Conservation (phyloP, 2,113 vertebrate genomes). For the Litocranius walleri region DNA sequence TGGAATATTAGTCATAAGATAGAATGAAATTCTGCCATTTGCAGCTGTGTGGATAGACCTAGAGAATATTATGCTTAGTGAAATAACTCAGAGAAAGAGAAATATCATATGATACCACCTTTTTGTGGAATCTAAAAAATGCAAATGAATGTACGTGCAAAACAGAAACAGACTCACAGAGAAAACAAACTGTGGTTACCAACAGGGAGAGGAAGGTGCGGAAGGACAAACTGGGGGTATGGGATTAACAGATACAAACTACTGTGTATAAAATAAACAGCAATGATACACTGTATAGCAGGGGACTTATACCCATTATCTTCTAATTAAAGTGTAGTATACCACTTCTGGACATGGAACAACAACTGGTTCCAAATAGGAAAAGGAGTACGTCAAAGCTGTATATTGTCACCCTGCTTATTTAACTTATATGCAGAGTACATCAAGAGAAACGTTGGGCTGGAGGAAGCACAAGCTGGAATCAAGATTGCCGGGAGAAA, state of each 20-base stretch:
- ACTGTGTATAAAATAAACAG: neutral
- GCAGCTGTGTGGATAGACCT: neutral
- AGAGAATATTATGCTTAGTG: neutral
- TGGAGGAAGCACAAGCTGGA: too few species aligned
- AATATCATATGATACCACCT: neutral
- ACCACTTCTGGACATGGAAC: neutral
- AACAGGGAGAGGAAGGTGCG: neutral
- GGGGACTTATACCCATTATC: neutral
- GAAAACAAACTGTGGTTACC: neutral
- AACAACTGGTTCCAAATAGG: too few species aligned
- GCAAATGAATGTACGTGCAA: neutral
- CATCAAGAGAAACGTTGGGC: too few species aligned
- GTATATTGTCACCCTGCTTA: too few species aligned
- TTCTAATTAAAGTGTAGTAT: neutral
- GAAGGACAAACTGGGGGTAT: neutral
- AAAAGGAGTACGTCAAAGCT: too few species aligned
- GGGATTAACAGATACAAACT: neutral
- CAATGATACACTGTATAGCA: neutral
- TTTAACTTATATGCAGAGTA: too few species aligned
- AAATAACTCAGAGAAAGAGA: neutral
- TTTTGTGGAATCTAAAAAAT: neutral
- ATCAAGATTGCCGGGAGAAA: too few species aligned
- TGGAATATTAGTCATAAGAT: neutral
- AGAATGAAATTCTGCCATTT: neutral
- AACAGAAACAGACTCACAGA: neutral